Conservation (phyloP, 53 echinoderm and acorn worm genomes). For the Crossaster papposus region DNA sequence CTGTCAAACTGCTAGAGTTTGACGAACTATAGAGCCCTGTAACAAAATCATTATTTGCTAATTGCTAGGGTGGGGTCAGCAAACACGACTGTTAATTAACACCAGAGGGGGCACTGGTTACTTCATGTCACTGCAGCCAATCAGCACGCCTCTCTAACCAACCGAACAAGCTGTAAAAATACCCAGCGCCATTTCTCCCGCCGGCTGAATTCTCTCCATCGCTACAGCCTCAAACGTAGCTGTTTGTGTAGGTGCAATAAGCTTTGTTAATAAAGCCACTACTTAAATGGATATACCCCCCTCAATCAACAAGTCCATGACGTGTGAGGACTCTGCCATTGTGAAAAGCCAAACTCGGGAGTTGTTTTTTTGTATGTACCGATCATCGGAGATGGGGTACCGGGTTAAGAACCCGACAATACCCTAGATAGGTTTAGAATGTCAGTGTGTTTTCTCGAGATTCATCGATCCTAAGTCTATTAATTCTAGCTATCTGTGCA, state of each 20-base stretch:
- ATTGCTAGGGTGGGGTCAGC: conserved; percentile 87
- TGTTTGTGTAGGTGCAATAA: conserved; percentile 92
- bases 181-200: conserved; percentile 72
- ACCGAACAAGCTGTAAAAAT: conserved; percentile 91
- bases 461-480: conserved; percentile 73
- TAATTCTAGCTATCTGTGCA: conserved; percentile 67
- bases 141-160: conserved; percentile 70
- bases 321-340: conserved; percentile 22
- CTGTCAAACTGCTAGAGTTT: not conserved
- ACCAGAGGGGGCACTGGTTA: conserved; percentile 76
- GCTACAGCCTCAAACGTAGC: conserved; percentile 72
- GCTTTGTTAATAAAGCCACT: conserved; percentile 81
- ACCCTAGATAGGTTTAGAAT: conserved; percentile 71
- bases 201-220: conserved; percentile 66
- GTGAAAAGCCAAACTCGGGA: not conserved
- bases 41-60: conserved; percentile 83
- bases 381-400: conserved; percentile 43
- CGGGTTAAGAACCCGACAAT: conserved; percentile 63
- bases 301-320: conserved; percentile 82
- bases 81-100: conserved; percentile 84
- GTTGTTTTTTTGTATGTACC: conserved; percentile 33
- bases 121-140: conserved; percentile 68
- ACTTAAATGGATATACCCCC: conserved; percentile 70
- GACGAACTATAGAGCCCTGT: conserved; percentile 55
- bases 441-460: conserved; percentile 64